Evolutionary conservation across 92 coral and sea anemone species (phyloP), one percentile per base, ranked within the genome.

Genomic region (Epizoanthus scotinus): DNA sequence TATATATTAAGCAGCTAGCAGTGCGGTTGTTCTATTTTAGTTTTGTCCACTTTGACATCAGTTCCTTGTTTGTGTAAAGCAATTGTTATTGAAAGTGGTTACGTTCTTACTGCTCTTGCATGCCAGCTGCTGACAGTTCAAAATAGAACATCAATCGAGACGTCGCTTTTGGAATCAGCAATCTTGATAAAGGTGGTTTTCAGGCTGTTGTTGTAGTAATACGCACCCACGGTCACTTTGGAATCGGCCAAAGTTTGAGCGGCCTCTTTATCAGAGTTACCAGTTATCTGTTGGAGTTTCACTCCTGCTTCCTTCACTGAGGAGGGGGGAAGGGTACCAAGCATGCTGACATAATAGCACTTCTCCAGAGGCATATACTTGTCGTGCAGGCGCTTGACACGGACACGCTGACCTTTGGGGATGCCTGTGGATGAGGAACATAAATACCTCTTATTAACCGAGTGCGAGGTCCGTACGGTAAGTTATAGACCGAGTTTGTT

Each of bases 301-400:
- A 8, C 64, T 22, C 85, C 87, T n/a, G 64, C 83, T 2, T 78
- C 87, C 38, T 53, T 87, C 21, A 90, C 91, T 42, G 42, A 65
- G 12, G 70, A 54, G 42, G 94, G 94, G 20, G 58, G 27, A 67
- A 78, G 62, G 54, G 92, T 88, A 61, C 83, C 87, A 66, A 85
- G 91, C 69, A 91, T 62, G 56, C 84, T 67, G 54, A 91, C 84
- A 73, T 85, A 91, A 85, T 63, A 91, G 87, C 78, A 85, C 56
- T 84, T 84, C 71, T 91, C 94, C 34, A 22, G 84, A 71, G 92
- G 92, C 27, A 18, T 58, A 69, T 49, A 91, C 69, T 91, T 91
- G 90, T 91, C 88, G 63, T 91, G 87, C 15, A 73, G 78, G 10
- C 92, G 92, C 55, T 88, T 88, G 84, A 91, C 65, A 65, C 88